Base-by-base conservation (phyloP, 2,797 vertebrate genomes). In the Sebastes itinus region DNA sequence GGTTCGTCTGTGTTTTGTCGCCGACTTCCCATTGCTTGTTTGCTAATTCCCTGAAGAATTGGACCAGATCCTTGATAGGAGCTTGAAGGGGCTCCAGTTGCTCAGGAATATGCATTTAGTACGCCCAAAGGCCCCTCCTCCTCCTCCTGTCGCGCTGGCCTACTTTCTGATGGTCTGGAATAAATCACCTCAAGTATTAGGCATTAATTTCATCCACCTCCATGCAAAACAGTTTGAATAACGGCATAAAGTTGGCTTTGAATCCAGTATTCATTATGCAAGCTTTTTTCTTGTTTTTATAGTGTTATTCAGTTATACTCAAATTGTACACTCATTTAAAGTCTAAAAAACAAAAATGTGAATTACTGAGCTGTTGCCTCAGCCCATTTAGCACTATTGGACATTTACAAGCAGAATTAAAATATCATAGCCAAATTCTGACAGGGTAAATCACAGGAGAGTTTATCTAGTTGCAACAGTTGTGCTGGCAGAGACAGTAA, bases 21-120 rank as follows among this genome's bases (percentile, higher is more conserved):
- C 95, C 94, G 96, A 97, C 96, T 97, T 97, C 97, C 97, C 97
- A 95, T 97, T 95, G 95, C 97, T 97, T 97, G 95, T 97, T 96
- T 95, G 89, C 93, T 93, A 95, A 96, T 97, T 97, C 96, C 89
- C 92, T 91, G 66, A 95, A 94, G 92, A 94, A 95, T 96, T 92
- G 93, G 83, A 88, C 85, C 86, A 89, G 90, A 92, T 94, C 91
- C 88, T 92, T 89, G 94, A 92, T 94, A 92, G 90, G 89, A 84
- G 89, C 91, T 91, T 92, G 89, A 95, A 93, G 92, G 87, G 89
- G 87, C 87, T 92, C 89, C 82, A 86, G 83, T 93, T 89, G 87
- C 89, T 90, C 88, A 86, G 87, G 84, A 93, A 92, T 91, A 90
- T 96, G 94, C 95, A 93, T 96, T 81, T 83, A 79, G 76, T 83